These are phyloP conservation scores for Tiliacea citrago DNA, from an alignment of 2,888 invertebrate genomes.

Conservation along the genomic window DNA sequence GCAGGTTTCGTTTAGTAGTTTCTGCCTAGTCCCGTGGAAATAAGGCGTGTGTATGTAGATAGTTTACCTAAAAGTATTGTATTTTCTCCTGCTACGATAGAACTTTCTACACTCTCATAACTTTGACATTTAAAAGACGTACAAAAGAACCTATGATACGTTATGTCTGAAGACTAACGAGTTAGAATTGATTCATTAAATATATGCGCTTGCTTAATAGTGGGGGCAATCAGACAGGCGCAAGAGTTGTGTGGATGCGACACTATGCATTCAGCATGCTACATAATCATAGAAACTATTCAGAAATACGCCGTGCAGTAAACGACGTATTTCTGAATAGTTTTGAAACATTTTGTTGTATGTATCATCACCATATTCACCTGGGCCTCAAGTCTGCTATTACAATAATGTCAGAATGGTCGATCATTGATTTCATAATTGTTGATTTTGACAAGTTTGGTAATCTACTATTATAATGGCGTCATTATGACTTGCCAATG, in stretches of 20 bases:
- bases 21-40: too few relatives aligned
- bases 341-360: too few relatives aligned
- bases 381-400: too few relatives aligned
- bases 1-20: too few relatives aligned
- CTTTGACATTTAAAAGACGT: slow-evolving; percentile 3
- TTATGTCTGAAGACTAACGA: slow-evolving; percentile 64
- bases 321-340: too few relatives aligned
- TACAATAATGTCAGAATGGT: too few relatives aligned
- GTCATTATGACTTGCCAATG: too few relatives aligned
- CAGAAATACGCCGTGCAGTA: too few relatives aligned
- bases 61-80: background rate
- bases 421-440: too few relatives aligned
- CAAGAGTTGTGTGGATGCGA: slow-evolving; percentile 47
- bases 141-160: slow-evolving; percentile 24
- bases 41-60: too few relatives aligned
- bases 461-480: too few relatives aligned
- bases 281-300: background rate
- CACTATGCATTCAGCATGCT: background rate
- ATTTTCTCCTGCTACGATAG: background rate
- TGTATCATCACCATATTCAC: background rate
- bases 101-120: slow-evolving; percentile 12
- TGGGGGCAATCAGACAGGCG: slow-evolving; percentile 24
- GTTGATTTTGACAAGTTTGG: too few relatives aligned
- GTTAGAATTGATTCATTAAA: slow-evolving; percentile 77
- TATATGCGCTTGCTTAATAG: slow-evolving; percentile 60